phyloP scores from a whole-genome alignment of 1,140 invertebrate genomes.

The Hyles euphorbiae region DNA sequence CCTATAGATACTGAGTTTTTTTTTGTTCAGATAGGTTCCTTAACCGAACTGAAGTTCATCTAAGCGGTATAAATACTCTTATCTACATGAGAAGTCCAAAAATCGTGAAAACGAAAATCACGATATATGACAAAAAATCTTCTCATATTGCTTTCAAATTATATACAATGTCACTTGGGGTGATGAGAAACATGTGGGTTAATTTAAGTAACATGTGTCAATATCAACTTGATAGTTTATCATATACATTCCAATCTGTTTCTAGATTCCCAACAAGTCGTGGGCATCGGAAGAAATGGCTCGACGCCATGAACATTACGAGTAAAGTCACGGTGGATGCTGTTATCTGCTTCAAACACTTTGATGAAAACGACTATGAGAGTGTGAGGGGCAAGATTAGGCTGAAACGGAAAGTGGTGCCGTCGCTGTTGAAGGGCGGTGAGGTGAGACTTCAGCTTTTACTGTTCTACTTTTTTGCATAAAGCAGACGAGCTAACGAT shows the following conservation, averaged over 20 bases:
- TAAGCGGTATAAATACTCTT: too few species aligned
- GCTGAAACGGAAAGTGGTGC: constrained; percentile 46
- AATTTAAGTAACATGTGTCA: too few species aligned
- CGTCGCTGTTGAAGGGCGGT: constrained; percentile 26
- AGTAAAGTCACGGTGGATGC: constrained; percentile 30
- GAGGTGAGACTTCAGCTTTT: not conserved
- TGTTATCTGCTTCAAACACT: constrained; percentile 46
- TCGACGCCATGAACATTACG: constrained; percentile 31
- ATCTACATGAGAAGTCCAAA: too few species aligned
- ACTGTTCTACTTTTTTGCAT: not conserved
- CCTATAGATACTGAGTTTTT: too few species aligned
- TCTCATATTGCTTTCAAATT: too few species aligned
- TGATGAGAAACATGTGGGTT: too few species aligned
- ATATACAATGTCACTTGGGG: too few species aligned
- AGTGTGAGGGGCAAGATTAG: constrained; percentile 35
- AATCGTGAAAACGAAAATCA: too few species aligned
- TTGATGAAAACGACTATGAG: constrained; percentile 39
- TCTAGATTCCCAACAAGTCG: constrained; percentile 49
- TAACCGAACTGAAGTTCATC: too few species aligned
- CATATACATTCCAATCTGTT: not conserved
- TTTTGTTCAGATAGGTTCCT: too few species aligned
- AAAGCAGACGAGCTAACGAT: not conserved
- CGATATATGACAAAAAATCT: too few species aligned
- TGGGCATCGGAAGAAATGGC: constrained; percentile 36
- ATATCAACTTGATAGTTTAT: too few species aligned